Evolutionary conservation across 2,888 invertebrate species (phyloP).

Genomic region (Cryptocheilus praepositus): DNA sequence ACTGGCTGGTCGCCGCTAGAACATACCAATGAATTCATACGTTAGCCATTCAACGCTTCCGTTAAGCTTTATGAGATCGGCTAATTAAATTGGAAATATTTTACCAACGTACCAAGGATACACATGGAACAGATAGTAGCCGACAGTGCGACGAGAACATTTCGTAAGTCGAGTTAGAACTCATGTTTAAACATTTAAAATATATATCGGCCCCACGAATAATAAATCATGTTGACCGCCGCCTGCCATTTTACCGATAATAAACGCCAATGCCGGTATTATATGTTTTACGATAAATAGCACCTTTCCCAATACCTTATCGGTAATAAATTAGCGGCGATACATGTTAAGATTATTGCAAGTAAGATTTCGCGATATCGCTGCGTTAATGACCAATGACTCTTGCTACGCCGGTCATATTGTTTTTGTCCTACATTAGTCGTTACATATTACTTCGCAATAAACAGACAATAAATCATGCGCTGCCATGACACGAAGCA

Average conservation of each 20-base stretch:
- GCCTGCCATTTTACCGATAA: slow-evolving; percentile 50
- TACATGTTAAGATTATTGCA: slow-evolving; percentile 36
- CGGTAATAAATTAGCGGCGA: slow-evolving; percentile 49
- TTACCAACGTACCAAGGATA: background rate
- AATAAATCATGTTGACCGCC: slow-evolving; percentile 35
- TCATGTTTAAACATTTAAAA: slow-evolving; percentile 12
- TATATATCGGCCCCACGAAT: slow-evolving; percentile 39
- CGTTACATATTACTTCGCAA: too few relatives aligned
- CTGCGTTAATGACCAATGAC: slow-evolving; percentile 46
- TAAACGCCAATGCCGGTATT: slow-evolving; percentile 49
- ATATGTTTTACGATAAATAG: slow-evolving; percentile 46
- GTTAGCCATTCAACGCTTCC: background rate
- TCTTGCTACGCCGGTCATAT: slow-evolving; percentile 21
- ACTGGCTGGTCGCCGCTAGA: too few relatives aligned
- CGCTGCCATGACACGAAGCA: too few relatives aligned
- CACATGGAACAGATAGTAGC: background rate
- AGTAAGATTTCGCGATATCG: slow-evolving; percentile 45
- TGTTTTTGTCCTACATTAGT: slow-evolving; percentile 4
- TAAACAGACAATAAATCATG: too few relatives aligned
- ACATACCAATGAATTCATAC: too few relatives aligned
- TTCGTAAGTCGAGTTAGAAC: slow-evolving; percentile 4
- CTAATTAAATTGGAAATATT: background rate
- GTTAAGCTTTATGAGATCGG: background rate
- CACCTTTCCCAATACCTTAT: slow-evolving; percentile 44
- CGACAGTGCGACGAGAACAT: slow-evolving; percentile 1